Conservation (phyloP, 2,888 invertebrate genomes). For the Euplexia lucipara region DNA sequence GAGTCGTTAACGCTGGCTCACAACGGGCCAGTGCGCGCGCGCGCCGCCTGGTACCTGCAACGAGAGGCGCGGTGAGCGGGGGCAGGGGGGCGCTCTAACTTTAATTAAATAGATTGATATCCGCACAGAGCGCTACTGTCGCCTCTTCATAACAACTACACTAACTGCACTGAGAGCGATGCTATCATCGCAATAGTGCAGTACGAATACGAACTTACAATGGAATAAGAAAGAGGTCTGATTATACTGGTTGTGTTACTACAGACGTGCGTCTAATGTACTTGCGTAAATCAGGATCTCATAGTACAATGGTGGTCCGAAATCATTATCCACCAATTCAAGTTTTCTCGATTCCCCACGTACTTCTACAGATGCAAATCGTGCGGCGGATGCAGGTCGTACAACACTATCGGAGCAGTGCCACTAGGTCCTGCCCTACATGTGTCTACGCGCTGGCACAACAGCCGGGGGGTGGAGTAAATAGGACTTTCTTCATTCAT, state of each 20-base stretch:
- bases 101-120: neutral
- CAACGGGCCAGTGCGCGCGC: constrained; percentile 16
- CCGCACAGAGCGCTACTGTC: constrained; percentile 7
- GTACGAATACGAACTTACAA: too few relatives aligned
- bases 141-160: neutral
- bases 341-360: neutral
- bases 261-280: too few relatives aligned
- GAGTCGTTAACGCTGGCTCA: constrained; percentile 48
- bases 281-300: too few relatives aligned
- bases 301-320: neutral
- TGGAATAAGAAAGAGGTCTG: too few relatives aligned
- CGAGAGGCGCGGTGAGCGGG: neutral
- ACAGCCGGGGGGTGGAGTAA: neutral
- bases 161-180: too few relatives aligned
- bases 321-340: neutral
- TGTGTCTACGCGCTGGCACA: constrained; percentile 10
- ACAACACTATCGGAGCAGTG: neutral
- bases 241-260: too few relatives aligned
- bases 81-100: neutral
- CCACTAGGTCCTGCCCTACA: constrained; percentile 19
- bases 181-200: too few relatives aligned
- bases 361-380: neutral
- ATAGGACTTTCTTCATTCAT: too few relatives aligned
- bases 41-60: constrained; percentile 48
- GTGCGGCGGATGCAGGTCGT: constrained; percentile 6